Evolutionary conservation across 2,888 invertebrate genomes (phyloP).

Genomic region (Drosophila subsilvestris): DNA sequence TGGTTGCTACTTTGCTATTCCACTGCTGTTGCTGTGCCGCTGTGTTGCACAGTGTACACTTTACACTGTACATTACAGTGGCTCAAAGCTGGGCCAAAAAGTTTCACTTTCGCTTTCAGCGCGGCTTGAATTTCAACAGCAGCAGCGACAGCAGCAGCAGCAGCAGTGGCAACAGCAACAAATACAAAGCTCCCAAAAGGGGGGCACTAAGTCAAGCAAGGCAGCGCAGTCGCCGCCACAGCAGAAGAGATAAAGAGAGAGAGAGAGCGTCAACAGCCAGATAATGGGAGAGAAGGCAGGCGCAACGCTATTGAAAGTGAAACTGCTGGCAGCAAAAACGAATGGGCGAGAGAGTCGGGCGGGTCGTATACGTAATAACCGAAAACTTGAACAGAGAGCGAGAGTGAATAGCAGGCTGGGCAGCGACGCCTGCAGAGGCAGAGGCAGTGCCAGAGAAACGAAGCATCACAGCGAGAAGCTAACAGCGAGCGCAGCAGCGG

Average conservation of each 20-base stretch:
- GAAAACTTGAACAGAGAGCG: slow-evolving; percentile 65
- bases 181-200: slow-evolving; percentile 49
- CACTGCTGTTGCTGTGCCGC: neutral
- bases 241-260: slow-evolving; percentile 10
- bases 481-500: slow-evolving; percentile 22
- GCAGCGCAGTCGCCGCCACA: slow-evolving; percentile 50
- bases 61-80: slow-evolving; percentile 47
- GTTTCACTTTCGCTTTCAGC: slow-evolving; percentile 83
- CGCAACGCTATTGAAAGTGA: slow-evolving; percentile 68
- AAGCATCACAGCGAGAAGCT: slow-evolving; percentile 19
- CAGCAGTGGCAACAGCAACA: slow-evolving; percentile 23
- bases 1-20: slow-evolving; percentile 15
- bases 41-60: slow-evolving; percentile 2
- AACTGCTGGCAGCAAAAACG: slow-evolving; percentile 48
- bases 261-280: slow-evolving; percentile 21
- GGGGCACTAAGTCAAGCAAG: slow-evolving; percentile 76
- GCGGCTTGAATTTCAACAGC: slow-evolving; percentile 61
- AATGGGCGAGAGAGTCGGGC: slow-evolving; percentile 21
- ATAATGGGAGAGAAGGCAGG: slow-evolving; percentile 31
- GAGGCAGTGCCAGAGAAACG: neutral
- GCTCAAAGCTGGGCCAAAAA: slow-evolving; percentile 69
- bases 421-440: slow-evolving; percentile 15
- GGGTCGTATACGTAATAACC: slow-evolving; percentile 68
- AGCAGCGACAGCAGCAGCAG: slow-evolving; percentile 32
- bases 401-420: slow-evolving; percentile 57